Percentiles rank a stretch among this genome's conserved stretches.
These are phyloP conservation scores for Hoplias malabaricus DNA, from an alignment of 2,113 vertebrate genomes.

Conservation along the genomic window DNA sequence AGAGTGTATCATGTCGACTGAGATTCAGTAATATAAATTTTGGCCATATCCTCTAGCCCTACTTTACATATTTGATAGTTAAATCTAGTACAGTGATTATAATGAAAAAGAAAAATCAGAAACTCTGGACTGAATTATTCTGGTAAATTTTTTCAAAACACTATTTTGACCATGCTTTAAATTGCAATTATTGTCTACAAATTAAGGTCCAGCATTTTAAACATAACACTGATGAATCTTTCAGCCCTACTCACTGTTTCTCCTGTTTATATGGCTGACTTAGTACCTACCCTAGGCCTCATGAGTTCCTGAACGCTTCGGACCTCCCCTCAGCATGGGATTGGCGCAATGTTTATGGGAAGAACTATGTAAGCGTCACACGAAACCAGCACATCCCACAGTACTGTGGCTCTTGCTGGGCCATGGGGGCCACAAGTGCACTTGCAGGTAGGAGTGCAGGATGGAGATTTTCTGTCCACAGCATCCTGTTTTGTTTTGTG, in stretches of 20 bases:
- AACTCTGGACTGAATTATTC: no score
- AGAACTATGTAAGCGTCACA: constrained; percentile 79
- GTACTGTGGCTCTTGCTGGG: constrained; percentile 89
- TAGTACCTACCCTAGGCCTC: constrained; percentile 68
- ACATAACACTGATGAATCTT: no score
- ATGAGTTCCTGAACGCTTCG: constrained; percentile 70
- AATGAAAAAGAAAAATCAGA: no score
- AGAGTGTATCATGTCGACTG: no score
- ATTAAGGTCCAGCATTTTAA: no score
- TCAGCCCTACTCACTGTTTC: not conserved
- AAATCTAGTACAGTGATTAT: no score
- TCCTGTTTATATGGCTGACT: not conserved
- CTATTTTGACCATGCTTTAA: no score
- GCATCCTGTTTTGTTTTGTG: not conserved
- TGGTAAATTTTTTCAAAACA: no score
- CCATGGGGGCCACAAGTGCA: constrained; percentile 83
- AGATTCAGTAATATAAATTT: no score
- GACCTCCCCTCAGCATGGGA: constrained; percentile 78
- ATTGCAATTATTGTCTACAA: no score
- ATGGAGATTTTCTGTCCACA: not conserved
- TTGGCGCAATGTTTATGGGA: constrained; percentile 75
- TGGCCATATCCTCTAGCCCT: no score
- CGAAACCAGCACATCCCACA: constrained; percentile 87
- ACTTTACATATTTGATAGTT: no score
- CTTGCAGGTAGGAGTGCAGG: constrained; percentile 71